Conservation (phyloP, 2,113 vertebrate species). For the Halichoerus grypus region DNA sequence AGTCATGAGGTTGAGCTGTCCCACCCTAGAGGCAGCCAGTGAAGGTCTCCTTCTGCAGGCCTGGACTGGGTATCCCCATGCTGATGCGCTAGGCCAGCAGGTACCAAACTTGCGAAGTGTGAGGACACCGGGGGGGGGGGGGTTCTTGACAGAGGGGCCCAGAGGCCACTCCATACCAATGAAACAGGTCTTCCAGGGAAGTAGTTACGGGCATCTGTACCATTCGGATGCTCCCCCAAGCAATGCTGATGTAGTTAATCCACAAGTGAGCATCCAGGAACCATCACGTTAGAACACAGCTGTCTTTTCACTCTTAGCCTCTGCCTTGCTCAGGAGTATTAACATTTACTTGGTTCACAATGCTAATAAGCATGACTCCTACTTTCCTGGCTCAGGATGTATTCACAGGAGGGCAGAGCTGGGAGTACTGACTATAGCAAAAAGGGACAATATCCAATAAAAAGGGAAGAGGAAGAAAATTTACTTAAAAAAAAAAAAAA, state of each 20-base stretch:
- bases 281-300: accelerated
- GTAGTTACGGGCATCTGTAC: accelerated
- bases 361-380: background rate
- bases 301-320: background rate
- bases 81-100: accelerated
- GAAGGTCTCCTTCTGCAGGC: background rate
- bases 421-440: background rate
- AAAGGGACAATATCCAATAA: background rate
- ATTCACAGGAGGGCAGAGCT: background rate
- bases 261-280: no score
- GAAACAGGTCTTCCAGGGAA: background rate
- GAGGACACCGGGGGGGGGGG: background rate
- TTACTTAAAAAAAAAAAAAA: background rate
- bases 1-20: accelerated
- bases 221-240: background rate
- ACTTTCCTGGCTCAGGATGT: background rate
- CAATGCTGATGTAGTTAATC: background rate
- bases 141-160: background rate
- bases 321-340: background rate
- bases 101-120: background rate
- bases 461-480: background rate
- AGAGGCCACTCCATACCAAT: background rate
- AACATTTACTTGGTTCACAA: background rate
- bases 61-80: background rate
- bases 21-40: no score